A percentile compares a stretch with the other conserved stretches of the same genome.
phyloP scores from a whole-genome alignment of 2,113 vertebrate genomes.

The Corythornis cristatus region DNA sequence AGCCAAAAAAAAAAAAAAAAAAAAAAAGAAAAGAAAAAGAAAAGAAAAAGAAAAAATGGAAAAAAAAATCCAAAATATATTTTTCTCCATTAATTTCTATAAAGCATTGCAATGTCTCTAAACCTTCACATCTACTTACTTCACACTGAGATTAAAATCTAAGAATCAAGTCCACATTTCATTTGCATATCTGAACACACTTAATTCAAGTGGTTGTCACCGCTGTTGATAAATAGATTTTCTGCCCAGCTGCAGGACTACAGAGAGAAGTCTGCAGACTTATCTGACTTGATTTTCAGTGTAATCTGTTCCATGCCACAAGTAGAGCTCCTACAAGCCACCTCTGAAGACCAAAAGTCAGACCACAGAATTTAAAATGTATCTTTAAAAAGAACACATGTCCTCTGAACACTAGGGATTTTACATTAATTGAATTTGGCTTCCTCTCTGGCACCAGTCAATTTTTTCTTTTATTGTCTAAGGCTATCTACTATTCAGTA shows the following conservation, averaged over 20 bases:
- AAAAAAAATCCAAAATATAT: not conserved
- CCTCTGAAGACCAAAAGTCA: not conserved
- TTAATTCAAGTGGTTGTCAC: not conserved
- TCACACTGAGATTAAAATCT: not conserved
- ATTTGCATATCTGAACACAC: not conserved
- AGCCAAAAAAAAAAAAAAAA: not conserved
- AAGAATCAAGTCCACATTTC: not conserved
- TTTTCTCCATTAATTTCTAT: not conserved
- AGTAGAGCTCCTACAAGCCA: not conserved
- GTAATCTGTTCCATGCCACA: not conserved
- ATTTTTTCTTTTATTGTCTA: not conserved
- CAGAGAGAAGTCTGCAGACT: constrained; percentile 5
- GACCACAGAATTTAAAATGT: not conserved
- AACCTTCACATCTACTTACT: not conserved
- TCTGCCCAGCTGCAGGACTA: constrained; percentile 16
- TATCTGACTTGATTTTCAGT: constrained; percentile 25
- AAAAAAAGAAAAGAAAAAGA: not conserved
- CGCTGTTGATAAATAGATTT: constrained; percentile 26
- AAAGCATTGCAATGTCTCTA: not conserved
- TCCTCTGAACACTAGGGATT: not conserved
- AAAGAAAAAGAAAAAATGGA: not conserved
- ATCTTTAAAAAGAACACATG: not conserved
- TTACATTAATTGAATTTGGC: not conserved
- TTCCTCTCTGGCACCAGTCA: not conserved
- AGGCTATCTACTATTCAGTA: not conserved